Evolutionary conservation across 2,888 invertebrate genomes (phyloP).

Genomic region (Chrysolina oricalcia): DNA sequence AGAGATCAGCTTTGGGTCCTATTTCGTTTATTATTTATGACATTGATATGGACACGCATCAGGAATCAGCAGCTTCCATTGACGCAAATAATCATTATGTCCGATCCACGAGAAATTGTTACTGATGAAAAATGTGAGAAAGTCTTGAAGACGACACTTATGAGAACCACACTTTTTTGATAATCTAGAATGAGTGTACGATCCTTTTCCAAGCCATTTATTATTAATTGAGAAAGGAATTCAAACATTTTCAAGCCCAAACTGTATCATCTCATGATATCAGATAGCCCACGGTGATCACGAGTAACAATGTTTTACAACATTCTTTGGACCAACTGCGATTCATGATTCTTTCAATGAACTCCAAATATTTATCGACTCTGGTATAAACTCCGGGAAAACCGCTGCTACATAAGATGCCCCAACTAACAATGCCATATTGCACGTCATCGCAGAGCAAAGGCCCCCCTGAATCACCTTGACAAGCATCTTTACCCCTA

Average conservation of each 20-base stretch:
- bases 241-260: neutral
- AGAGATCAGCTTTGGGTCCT: too few species aligned
- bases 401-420: conserved; percentile 29
- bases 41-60: too few species aligned
- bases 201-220: too few species aligned
- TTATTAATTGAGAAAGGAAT: too few species aligned
- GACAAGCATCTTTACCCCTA: conserved; percentile 37
- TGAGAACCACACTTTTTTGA: too few species aligned
- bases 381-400: conserved; percentile 43
- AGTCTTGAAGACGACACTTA: too few species aligned
- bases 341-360: conserved; percentile 17
- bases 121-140: too few species aligned
- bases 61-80: too few species aligned
- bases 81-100: too few species aligned
- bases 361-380: conserved; percentile 38
- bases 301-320: neutral
- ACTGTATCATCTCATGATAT: neutral
- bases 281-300: neutral
- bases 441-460: conserved; percentile 38
- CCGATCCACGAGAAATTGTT: too few species aligned
- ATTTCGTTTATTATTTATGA: too few species aligned
- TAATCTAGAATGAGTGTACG: too few species aligned
- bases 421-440: conserved; percentile 43
- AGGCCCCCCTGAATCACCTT: conserved; percentile 46
- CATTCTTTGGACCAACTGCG: neutral